A percentile compares a stretch with the other conserved stretches of the same genome.
Evolutionary conservation across 2,888 invertebrate species (phyloP).

Genomic region (Charanyca ferruginea): DNA sequence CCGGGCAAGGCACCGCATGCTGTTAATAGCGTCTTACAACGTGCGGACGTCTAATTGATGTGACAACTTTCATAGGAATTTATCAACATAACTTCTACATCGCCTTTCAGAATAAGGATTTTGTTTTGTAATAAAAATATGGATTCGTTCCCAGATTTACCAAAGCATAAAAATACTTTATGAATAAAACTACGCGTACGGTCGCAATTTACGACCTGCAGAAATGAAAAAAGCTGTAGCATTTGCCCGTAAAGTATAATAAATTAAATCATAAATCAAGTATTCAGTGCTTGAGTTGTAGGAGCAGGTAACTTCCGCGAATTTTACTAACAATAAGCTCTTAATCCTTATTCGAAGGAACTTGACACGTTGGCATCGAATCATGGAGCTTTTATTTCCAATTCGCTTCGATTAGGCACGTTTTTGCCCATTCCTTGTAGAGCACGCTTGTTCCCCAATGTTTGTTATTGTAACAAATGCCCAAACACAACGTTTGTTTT

Average conservation of each 20-base stretch:
- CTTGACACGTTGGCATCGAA: slow-evolving; percentile 80
- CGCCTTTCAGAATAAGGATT: slow-evolving; percentile 1
- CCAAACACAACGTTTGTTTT: slow-evolving; percentile 87
- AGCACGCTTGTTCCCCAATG: slow-evolving; percentile 74
- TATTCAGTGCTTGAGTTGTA: slow-evolving; percentile 54
- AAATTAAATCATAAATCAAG: slow-evolving; percentile 66
- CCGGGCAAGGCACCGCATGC: slow-evolving; percentile 35
- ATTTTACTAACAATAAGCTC: slow-evolving; percentile 81
- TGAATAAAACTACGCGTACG: slow-evolving; percentile 29
- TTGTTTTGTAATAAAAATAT: background rate
- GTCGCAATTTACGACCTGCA: slow-evolving; percentile 38
- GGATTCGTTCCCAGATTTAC: background rate
- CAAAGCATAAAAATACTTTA: slow-evolving; percentile 16
- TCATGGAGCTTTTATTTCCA: slow-evolving; percentile 77
- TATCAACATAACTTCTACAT: slow-evolving; percentile 11
- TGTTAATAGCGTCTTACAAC: slow-evolving; percentile 52
- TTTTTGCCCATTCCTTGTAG: slow-evolving; percentile 74
- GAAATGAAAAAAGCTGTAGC: slow-evolving; percentile 53
- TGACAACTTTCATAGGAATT: slow-evolving; percentile 42
- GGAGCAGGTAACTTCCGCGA: slow-evolving; percentile 76
- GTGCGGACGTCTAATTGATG: slow-evolving; percentile 48
- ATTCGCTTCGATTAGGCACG: slow-evolving; percentile 83
- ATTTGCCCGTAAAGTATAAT: slow-evolving; percentile 40
- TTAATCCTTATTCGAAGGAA: slow-evolving; percentile 81
- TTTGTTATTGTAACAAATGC: slow-evolving; percentile 87